phyloP scores from a whole-genome alignment of 2,797 vertebrate genomes.

The Petrocephalus sullivani region DNA sequence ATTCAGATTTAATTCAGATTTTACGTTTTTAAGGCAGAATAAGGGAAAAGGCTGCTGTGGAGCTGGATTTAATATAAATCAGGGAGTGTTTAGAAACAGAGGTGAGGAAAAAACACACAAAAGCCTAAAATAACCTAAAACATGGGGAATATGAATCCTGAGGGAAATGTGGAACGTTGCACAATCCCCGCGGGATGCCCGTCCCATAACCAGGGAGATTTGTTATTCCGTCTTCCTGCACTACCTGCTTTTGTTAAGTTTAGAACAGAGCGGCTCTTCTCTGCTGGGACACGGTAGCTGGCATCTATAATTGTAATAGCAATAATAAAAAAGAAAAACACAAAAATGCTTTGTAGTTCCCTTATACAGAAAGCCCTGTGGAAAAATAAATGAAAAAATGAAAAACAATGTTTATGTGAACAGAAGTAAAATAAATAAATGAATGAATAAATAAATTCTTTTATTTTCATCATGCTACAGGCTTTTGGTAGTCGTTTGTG shows the following conservation, averaged over 20 bases:
- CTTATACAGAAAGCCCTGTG: neutral
- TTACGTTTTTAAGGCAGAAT: neutral
- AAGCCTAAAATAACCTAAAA: neutral
- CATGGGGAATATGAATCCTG: neutral
- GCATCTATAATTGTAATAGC: neutral
- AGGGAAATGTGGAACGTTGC: neutral
- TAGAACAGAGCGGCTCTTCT: neutral
- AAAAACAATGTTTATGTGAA: neutral
- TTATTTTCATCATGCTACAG: neutral
- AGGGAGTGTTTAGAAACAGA: constrained; percentile 2
- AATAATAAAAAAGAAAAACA: neutral
- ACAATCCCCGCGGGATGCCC: neutral
- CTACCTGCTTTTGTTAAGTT: neutral
- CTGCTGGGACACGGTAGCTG: neutral
- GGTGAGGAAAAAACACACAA: neutral
- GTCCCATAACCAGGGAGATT: neutral
- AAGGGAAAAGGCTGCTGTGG: neutral
- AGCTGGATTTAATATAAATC: constrained; percentile 11
- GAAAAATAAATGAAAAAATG: neutral
- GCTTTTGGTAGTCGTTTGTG: neutral
- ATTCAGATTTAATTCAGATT: neutral
- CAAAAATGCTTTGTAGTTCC: neutral
- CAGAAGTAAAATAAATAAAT: neutral
- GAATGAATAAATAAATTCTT: neutral
- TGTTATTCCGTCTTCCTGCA: constrained; percentile 4